Percentiles rank a stretch among this genome's conserved stretches.
Conservation (phyloP, 2,797 vertebrate species). For the Malurus leucopterus region DNA sequence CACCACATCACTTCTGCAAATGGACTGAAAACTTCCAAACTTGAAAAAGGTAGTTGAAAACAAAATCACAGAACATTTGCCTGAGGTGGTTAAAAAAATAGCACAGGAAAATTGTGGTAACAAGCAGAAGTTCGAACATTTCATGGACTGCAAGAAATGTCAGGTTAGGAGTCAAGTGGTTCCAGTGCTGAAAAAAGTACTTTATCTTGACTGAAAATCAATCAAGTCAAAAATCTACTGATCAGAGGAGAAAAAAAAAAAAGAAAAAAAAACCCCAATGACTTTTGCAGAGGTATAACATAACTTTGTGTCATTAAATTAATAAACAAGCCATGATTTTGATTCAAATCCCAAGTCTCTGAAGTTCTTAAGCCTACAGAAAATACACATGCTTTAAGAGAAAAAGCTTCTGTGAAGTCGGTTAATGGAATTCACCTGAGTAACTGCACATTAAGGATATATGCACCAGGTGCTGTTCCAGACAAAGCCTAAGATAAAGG, state of each 20-base stretch:
- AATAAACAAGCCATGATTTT: neutral
- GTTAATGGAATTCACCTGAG: neutral
- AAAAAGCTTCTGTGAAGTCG: neutral
- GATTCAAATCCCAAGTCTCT: neutral
- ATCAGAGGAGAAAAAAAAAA: accelerated
- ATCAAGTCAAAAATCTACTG: neutral
- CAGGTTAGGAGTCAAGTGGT: neutral
- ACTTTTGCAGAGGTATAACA: neutral
- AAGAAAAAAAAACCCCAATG: accelerated
- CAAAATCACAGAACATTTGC: neutral
- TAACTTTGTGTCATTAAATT: neutral
- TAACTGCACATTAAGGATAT: neutral
- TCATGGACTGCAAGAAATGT: neutral
- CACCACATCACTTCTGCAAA: neutral
- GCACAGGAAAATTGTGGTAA: neutral
- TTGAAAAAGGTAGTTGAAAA: neutral
- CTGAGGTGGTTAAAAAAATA: neutral
- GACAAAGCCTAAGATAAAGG: neutral
- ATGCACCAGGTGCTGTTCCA: neutral
- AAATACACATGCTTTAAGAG: neutral
- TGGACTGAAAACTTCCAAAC: neutral
- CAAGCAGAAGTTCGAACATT: neutral
- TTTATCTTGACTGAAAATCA: neutral
- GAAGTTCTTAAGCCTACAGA: neutral
- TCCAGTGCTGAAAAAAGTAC: neutral